phyloP scores from a whole-genome alignment of 2,888 invertebrate genomes.

The Caenorhabditis japonica region DNA sequence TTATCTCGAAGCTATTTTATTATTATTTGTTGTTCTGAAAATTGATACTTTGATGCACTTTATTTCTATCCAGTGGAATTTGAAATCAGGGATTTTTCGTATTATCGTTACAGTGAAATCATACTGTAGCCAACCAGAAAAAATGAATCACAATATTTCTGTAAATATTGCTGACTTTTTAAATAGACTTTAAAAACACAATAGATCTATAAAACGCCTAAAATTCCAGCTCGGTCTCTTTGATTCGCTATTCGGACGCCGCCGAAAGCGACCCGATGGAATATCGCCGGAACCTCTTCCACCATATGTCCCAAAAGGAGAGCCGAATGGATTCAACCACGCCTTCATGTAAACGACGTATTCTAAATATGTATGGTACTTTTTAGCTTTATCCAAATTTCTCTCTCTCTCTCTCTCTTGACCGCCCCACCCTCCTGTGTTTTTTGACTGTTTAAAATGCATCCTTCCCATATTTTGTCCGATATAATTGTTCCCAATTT shows the following conservation, averaged over 20 bases:
- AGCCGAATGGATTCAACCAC: conserved; percentile 31
- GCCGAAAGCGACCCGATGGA: conserved; percentile 30
- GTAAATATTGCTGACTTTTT: too few relatives aligned
- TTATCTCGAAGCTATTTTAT: too few relatives aligned
- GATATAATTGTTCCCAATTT: conserved; percentile 11
- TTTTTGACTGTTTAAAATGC: conserved; percentile 7
- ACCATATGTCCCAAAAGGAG: conserved; percentile 50
- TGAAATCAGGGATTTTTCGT: too few relatives aligned
- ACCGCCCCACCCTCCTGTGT: neutral
- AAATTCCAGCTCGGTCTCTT: conserved; percentile 43
- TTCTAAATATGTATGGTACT: too few relatives aligned
- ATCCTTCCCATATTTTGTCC: conserved; percentile 1
- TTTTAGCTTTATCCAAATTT: conserved; percentile 8
- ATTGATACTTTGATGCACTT: too few relatives aligned
- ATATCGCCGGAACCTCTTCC: conserved; percentile 33
- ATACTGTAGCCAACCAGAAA: too few relatives aligned
- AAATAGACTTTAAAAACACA: too few relatives aligned
- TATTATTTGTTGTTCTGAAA: too few relatives aligned
- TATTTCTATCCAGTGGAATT: too few relatives aligned
- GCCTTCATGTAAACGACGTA: conserved; percentile 21
- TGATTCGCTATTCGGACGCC: conserved; percentile 33
- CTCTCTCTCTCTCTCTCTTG: too few relatives aligned
- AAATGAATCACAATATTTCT: too few relatives aligned
- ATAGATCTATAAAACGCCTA: neutral
- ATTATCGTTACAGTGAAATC: too few relatives aligned